Evolutionary conservation across 1,140 invertebrate species (phyloP).

Genomic region (Pogonus chalceus): DNA sequence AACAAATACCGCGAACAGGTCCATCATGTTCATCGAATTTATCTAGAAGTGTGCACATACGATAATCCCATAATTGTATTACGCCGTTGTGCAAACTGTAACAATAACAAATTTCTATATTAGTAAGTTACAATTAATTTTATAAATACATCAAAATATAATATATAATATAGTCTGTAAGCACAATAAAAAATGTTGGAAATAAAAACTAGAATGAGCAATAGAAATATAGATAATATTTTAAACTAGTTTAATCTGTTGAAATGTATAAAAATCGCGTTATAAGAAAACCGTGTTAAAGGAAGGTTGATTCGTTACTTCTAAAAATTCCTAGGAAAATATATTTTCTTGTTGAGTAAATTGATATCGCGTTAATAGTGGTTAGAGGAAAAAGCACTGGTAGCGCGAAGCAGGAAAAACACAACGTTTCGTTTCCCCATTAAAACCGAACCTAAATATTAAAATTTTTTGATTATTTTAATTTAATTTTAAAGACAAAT

Average conservation of each 20-base stretch:
- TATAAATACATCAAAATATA: background rate
- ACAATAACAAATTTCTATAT: conserved; percentile 10
- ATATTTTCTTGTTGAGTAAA: no score
- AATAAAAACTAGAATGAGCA: no score
- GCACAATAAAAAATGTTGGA: background rate
- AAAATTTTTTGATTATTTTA: no score
- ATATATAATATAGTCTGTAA: background rate
- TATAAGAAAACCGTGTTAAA: no score
- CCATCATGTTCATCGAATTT: conserved; percentile 99
- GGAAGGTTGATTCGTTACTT: no score
- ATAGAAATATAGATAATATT: background rate
- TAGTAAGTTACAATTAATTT: background rate
- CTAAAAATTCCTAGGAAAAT: no score
- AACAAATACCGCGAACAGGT: conserved; percentile 95
- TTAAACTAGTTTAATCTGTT: background rate
- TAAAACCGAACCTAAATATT: no score
- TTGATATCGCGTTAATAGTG: background rate
- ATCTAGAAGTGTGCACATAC: conserved; percentile 96
- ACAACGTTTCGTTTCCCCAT: no score
- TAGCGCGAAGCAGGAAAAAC: no score
- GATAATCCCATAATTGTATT: conserved; percentile 99
- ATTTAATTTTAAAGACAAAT: no score
- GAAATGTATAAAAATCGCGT: no score
- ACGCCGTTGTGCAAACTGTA: conserved; percentile 94
- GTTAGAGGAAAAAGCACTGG: no score